phyloP scores from a whole-genome alignment of 2,888 invertebrate genomes.

The Dusona sp. region DNA sequence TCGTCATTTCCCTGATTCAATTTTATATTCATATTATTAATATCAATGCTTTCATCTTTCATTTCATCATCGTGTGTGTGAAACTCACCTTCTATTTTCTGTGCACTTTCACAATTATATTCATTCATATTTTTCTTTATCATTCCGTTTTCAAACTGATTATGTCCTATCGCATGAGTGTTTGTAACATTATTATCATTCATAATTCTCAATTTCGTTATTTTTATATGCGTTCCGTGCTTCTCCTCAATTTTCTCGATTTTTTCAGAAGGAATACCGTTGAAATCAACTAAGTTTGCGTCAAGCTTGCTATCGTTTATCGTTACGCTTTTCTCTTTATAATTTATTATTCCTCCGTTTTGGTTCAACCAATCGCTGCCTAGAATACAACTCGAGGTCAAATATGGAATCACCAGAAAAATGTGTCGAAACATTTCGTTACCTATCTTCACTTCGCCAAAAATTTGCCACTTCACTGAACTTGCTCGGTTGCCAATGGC shows the following conservation, averaged over 20 bases:
- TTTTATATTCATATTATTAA: background rate
- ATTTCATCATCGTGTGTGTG: background rate
- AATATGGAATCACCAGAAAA: conserved; percentile 22
- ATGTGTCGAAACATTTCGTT: background rate
- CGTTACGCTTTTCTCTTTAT: conserved; percentile 15
- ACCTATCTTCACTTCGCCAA: background rate
- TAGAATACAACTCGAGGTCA: conserved; percentile 13
- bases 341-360: conserved; percentile 25
- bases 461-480: background rate
- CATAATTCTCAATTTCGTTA: background rate
- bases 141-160: too few relatives aligned
- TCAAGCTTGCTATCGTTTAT: background rate
- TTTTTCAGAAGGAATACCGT: background rate
- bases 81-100: background rate
- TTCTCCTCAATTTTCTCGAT: background rate
- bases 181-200: background rate
- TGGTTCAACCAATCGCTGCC: conserved; percentile 15
- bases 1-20: background rate
- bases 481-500: background rate
- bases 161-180: background rate
- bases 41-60: background rate
- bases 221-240: background rate
- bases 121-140: background rate
- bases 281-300: background rate
- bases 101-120: background rate